These are phyloP conservation scores for Euleptes europaea DNA, from an alignment of 2,113 vertebrate genomes.

Conservation along the genomic window DNA sequence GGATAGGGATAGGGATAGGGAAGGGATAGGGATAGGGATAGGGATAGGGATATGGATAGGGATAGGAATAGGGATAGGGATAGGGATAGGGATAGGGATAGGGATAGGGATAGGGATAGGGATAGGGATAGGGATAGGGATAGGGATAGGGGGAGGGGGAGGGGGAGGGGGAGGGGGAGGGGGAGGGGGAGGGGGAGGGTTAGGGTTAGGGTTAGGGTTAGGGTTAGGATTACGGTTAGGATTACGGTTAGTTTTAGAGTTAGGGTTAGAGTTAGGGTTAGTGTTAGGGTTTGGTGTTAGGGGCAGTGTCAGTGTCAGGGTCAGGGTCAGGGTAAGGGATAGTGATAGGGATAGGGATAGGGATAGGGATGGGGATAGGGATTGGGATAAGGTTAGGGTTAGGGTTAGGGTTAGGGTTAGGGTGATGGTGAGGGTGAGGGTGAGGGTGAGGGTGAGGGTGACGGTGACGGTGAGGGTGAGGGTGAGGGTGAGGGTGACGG, in stretches of 20 bases:
- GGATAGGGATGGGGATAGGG: no score
- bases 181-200: background rate
- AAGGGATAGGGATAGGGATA: background rate
- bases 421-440: background rate
- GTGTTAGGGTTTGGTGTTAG: no score
- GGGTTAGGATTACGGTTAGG: no score
- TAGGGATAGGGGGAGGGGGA: background rate
- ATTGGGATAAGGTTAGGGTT: no score
- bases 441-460: no score
- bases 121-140: constrained; percentile 30
- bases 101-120: constrained; percentile 23
- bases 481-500: constrained; percentile 18
- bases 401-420: constrained; percentile 16
- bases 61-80: no score
- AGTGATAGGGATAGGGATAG: constrained; percentile 27
- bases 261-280: no score
- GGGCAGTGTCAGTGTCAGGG: no score
- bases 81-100: constrained; percentile 25
- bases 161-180: no score
- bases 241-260: no score
- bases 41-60: no score
- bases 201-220: no score
- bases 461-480: constrained; percentile 4
- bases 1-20: background rate
- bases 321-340: background rate